A percentile compares a stretch with the other conserved stretches of the same genome.
Conservation (phyloP, 2,797 vertebrate genomes). For the Enteromius radiatus region DNA sequence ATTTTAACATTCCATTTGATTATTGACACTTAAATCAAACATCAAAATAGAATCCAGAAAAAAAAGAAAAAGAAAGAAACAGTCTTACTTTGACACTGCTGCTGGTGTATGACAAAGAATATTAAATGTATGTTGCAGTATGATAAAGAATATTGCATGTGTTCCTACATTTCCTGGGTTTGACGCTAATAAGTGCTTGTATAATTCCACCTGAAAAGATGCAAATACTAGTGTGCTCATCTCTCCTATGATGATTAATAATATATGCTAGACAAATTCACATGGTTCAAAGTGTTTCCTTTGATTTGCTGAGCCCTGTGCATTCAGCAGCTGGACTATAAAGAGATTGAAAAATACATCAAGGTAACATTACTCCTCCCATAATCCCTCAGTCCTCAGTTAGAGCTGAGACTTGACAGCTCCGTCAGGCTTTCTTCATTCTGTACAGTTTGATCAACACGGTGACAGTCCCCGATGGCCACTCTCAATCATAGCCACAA, state of each 20-base stretch:
- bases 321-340: conserved; percentile 32
- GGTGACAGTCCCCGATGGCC: conserved; percentile 40
- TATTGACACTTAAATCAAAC: not conserved
- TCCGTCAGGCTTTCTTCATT: conserved; percentile 41
- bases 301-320: conserved; percentile 24
- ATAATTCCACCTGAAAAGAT: not conserved
- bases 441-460: conserved; percentile 44
- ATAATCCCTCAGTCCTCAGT: conserved; percentile 45
- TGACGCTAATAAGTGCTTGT: not conserved
- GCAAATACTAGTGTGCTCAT: not conserved
- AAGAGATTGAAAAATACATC: conserved; percentile 55
- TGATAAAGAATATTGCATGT: not conserved
- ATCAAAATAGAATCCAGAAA: not conserved
- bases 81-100: not conserved
- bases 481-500: conserved; percentile 45
- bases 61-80: not conserved
- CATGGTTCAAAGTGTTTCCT: conserved; percentile 29
- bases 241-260: conserved; percentile 16
- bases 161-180: not conserved
- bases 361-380: conserved; percentile 45
- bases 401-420: conserved; percentile 34
- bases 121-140: not conserved
- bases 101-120: not conserved
- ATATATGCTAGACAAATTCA: not conserved
- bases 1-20: too few relatives aligned